Base-by-base conservation (phyloP, 1,140 invertebrate species). In the Adoxophyes honmai region DNA sequence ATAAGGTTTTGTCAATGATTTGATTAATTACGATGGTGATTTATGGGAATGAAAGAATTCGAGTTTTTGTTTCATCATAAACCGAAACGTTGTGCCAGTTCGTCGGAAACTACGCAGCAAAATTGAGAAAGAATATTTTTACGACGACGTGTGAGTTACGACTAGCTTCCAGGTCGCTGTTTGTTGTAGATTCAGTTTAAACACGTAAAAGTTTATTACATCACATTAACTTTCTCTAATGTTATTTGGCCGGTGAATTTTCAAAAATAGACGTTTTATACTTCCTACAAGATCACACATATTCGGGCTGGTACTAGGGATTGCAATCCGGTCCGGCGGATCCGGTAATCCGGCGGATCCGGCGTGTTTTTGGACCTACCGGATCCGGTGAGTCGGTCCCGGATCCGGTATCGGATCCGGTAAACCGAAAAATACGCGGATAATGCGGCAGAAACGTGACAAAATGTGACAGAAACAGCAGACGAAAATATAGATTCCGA, bases 161-260 rank as follows among this genome's bases (percentile, higher is more conserved):
- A 60, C 42, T 28, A 21, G 51, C 18, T 44, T 55, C 21, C 13
- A 28, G 36, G 52, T 48, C 48, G 53, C 55, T 57, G 34, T 61
- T 61, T 57, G 21, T 48, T 57, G 9, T 55, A 62, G 59, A 70
- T 73, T 68, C 62, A 70, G 63, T 67, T 63, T 58, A 67, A 65
- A 70, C 64, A 55, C 52, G 57, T 78, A 63, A 67, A 67, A 56
- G 13, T 62, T 70, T 71, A 71, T 74, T 73, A 68, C 65, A 64
- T 76, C 66, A 80, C 66, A 38, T 58, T 28, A 56, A 67, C 65
- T 73, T 66, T 72, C 66, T 65, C 68, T 73, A 56, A 54, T 62
- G 61, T 66, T 65, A 66, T 65, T 59, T 58, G 35, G 16, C 16
- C 39, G 16, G 2, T 44, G 21, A 44, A 44, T n/a, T 48, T 33